Evolutionary conservation across 2,113 vertebrate species (phyloP).

Genomic region (Stigmatopora argus): DNA sequence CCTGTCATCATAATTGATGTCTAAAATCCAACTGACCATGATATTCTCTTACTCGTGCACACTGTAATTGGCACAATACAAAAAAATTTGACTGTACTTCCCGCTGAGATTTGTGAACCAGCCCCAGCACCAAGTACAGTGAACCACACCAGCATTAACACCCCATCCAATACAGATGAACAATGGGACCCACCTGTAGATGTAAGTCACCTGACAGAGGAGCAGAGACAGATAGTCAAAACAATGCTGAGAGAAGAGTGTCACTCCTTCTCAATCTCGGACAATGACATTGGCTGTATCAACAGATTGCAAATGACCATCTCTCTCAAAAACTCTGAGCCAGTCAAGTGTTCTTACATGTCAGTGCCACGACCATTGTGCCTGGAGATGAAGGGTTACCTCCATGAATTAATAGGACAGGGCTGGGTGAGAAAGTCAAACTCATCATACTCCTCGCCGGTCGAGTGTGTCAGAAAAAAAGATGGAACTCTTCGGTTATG

Average conservation of each 20-base stretch:
- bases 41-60: too few species aligned
- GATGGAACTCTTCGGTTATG: background rate
- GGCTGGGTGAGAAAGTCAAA: slow-evolving; percentile 5
- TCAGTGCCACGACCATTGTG: slow-evolving; percentile 9
- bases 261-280: too few species aligned
- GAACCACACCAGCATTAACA: too few species aligned
- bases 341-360: slow-evolving; percentile 2
- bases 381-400: slow-evolving; percentile 13
- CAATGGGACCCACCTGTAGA: background rate
- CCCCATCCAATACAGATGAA: too few species aligned
- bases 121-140: too few species aligned
- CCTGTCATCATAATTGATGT: too few species aligned
- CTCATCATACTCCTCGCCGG: background rate
- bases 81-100: too few species aligned
- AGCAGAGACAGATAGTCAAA: background rate
- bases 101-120: too few species aligned
- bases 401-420: slow-evolving; percentile 10
- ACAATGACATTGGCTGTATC: too few species aligned
- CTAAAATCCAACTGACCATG: too few species aligned
- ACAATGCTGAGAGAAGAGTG: slow-evolving; percentile 5
- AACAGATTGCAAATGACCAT: too few species aligned
- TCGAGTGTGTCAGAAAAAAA: background rate
- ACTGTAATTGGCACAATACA: too few species aligned
- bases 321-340: background rate
- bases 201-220: slow-evolving; percentile 1